Percentiles rank a stretch among this genome's conserved stretches.
Evolutionary conservation across 2,797 vertebrate genomes (phyloP).

Genomic region (Anguilla marmorata): DNA sequence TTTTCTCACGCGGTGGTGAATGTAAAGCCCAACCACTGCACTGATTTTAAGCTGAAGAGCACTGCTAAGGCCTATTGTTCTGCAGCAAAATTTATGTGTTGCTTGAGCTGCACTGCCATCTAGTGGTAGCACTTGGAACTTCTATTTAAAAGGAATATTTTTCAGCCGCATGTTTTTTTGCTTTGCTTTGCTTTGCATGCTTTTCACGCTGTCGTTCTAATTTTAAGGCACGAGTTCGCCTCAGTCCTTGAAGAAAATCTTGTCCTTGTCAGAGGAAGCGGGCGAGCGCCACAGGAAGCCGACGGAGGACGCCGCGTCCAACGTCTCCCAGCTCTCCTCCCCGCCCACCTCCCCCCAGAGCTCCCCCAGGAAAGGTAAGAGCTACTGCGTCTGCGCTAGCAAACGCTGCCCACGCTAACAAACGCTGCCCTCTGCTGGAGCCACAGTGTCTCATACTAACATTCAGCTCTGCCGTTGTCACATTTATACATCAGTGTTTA

Average conservation of each 20-base stretch:
- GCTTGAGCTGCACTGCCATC: not conserved
- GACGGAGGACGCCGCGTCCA: slow-evolving; percentile 87
- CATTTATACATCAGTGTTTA: not conserved
- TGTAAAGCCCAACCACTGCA: no score
- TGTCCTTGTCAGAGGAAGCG: slow-evolving; percentile 94
- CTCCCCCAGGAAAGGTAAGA: slow-evolving; percentile 96
- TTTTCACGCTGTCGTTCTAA: not conserved
- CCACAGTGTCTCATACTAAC: not conserved
- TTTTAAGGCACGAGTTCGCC: slow-evolving; percentile 91
- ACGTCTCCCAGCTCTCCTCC: slow-evolving; percentile 89
- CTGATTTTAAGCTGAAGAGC: not conserved
- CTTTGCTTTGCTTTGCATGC: not conserved
- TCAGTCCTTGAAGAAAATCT: slow-evolving; percentile 98
- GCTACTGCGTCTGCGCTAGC: slow-evolving; percentile 41
- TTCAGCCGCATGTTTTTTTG: not conserved
- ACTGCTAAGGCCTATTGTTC: not conserved
- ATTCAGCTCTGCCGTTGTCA: not conserved
- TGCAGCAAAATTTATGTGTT: not conserved
- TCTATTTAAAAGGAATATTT: not conserved
- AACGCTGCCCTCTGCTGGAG: slow-evolving; percentile 56
- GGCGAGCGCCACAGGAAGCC: slow-evolving; percentile 85
- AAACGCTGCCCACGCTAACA: slow-evolving; percentile 4
- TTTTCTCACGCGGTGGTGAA: no score
- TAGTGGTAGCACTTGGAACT: not conserved
- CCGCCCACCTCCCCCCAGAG: slow-evolving; percentile 95